A percentile compares a stretch with the other conserved stretches of the same genome.
Conservation (phyloP, 2,888 invertebrate genomes). For the Ommatoiulus sabulosus region DNA sequence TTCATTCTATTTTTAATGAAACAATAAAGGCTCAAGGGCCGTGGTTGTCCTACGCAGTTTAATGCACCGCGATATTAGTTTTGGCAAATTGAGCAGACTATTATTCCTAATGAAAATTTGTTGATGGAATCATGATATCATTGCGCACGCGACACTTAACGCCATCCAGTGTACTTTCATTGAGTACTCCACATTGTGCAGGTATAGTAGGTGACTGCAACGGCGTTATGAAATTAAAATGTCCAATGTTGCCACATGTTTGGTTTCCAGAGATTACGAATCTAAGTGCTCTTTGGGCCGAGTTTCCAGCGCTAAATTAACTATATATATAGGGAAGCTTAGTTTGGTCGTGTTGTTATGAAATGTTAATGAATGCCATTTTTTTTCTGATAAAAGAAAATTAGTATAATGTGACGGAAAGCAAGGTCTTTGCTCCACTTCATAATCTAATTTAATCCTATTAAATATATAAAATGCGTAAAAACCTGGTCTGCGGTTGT, state of each 20-base stretch:
- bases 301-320: background rate
- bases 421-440: background rate
- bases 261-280: background rate
- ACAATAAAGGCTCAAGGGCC: too few relatives aligned
- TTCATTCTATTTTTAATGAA: too few relatives aligned
- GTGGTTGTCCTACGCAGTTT: too few relatives aligned
- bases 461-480: background rate
- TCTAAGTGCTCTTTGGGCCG: background rate
- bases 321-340: background rate
- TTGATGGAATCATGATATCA: too few relatives aligned
- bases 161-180: too few relatives aligned
- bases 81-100: too few relatives aligned
- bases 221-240: too few relatives aligned
- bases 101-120: too few relatives aligned
- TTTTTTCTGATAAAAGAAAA: background rate
- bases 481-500: background rate
- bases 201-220: too few relatives aligned
- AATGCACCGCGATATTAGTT: too few relatives aligned
- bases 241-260: background rate
- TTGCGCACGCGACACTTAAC: too few relatives aligned
- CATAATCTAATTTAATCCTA: background rate
- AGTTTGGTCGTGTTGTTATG: background rate
- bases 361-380: background rate
- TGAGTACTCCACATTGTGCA: too few relatives aligned
- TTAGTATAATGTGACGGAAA: background rate